Evolutionary conservation across 2,113 vertebrate species (phyloP), one percentile per base, ranked within the genome.

Genomic region (Mesocricetus auratus): DNA sequence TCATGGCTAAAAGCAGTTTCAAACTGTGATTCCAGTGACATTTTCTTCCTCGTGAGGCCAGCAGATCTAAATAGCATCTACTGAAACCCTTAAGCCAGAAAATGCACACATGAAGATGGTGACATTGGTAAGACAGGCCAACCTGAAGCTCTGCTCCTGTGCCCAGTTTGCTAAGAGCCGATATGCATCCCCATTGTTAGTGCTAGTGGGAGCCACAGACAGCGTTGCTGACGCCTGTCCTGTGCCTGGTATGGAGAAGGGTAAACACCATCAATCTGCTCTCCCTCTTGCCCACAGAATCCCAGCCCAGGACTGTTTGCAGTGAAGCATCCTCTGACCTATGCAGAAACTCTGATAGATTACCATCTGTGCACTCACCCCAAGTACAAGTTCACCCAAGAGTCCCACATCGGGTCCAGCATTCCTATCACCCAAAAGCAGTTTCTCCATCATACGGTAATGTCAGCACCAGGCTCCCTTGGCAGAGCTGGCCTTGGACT

Each of bases 341-440:
- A 99, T 24, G 96, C 98, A 50, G 99, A 99, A 98, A 98, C 98
- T 47, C 96, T 97, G 74, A 98, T 98, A 75, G 99, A 99, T 56
- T 99, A 99, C 97, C 98, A 99, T 92, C 98, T 99, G 89, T 99
- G 99, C 95, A 98, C 99, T 88, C 96, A 99, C 97, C 99, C 99
- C 94, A 99, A 98, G 98, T 99, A 99, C 47, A 87, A 93, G 7
- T 45, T 98, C 97, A 97, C 97, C 83, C 98, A 97, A 56, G 90
- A 98, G 92, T 88, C 26, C 39, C 92, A 91, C 15, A 21, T 21
- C 7, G 98, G 98, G 73, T 97, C 97, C 58, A 98, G 97, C 94
- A 97, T 98, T 93, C 97, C 98, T 31, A 17, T 98, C 79, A 98
- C 98, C 88, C 99, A 99, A 71, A 99, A 98, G 97, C 98, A 97